Evolutionary conservation across 2,113 vertebrate genomes (phyloP).

Genomic region (Labeo rohita): DNA sequence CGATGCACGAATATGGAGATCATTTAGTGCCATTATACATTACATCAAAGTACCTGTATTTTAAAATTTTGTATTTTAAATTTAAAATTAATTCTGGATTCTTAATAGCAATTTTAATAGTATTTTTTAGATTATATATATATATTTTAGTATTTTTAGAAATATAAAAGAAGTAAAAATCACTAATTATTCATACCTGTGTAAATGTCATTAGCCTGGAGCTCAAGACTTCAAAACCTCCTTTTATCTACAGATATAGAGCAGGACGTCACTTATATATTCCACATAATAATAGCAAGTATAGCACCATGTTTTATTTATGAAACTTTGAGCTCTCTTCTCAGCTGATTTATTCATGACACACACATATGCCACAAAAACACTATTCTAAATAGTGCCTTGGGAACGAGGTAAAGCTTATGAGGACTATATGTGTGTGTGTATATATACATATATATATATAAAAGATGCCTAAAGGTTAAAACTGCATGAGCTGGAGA

Average conservation of each 20-base stretch:
- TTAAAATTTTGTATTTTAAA: too few species aligned
- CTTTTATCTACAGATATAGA: slow-evolving; percentile 16
- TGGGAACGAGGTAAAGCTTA: background rate
- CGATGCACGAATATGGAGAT: background rate
- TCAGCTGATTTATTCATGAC: slow-evolving; percentile 27
- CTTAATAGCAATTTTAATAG: background rate
- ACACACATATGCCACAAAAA: slow-evolving; percentile 14
- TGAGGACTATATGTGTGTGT: background rate
- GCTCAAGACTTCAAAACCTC: background rate
- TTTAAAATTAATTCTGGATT: too few species aligned
- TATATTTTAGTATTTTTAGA: background rate
- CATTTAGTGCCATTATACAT: background rate
- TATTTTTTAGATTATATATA: background rate
- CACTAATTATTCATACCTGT: background rate
- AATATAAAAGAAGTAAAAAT: background rate
- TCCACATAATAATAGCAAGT: slow-evolving; percentile 21
- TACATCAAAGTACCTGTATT: background rate
- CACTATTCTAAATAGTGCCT: slow-evolving; percentile 9
- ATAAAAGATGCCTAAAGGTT: slow-evolving; percentile 22
- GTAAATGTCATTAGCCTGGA: background rate
- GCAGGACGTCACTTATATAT: slow-evolving; percentile 11
- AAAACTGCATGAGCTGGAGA: slow-evolving; percentile 10
- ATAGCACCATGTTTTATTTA: slow-evolving; percentile 31
- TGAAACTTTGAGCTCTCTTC: background rate
- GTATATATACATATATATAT: background rate